Base-by-base conservation (phyloP, 1,140 invertebrate genomes). In the Drosophila arizonae region DNA sequence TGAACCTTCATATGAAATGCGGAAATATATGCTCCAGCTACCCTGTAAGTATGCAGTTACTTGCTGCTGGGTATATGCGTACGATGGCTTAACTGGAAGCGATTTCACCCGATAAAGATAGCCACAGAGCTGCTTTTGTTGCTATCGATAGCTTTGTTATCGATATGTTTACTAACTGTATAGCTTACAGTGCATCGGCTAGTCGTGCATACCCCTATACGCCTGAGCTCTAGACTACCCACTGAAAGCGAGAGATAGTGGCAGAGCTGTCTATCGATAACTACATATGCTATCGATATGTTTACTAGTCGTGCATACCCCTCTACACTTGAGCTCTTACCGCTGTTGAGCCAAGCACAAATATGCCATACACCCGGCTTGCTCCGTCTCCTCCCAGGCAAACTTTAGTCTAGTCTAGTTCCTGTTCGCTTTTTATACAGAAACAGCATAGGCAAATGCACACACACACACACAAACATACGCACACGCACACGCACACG, bases 401-500 rank as follows among this genome's bases (percentile, higher is more conserved):
- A 55, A 58, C 13, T 45, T 58, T 45, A n/a, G 41, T 45, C 41
- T 26, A 15, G 33, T 3, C 17, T 30, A 28, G 13, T 26, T 43
- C 6, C 17, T 11, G 21, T 6, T 43, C 33, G 36, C 52, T 39
- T n/a, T 52, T 30, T 52, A 77, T 68, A 84, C 81, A 81, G 81
- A 69, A 62, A 41, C 64, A 54, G 64, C 80, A 84, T 84, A 79
- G 72, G 64, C 68, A 82, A 82, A 84, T 82, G 80, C 81, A 52
- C 58, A 43, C 28, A 30, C 57, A 11, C 24, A 50, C 6, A 15
- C 3, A 28, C 2, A 15, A 1, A 28, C 2, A 24, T 24, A 24
- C 21, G 21, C 21, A 24, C 21, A 24, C 21, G 21, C 21, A 24
- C 21, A 24, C 21, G 21, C 21, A 24, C 21, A 24, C 21, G 21